Evolutionary conservation across 2,888 invertebrate species (phyloP).

Genomic region (Drosophila mulleri): DNA sequence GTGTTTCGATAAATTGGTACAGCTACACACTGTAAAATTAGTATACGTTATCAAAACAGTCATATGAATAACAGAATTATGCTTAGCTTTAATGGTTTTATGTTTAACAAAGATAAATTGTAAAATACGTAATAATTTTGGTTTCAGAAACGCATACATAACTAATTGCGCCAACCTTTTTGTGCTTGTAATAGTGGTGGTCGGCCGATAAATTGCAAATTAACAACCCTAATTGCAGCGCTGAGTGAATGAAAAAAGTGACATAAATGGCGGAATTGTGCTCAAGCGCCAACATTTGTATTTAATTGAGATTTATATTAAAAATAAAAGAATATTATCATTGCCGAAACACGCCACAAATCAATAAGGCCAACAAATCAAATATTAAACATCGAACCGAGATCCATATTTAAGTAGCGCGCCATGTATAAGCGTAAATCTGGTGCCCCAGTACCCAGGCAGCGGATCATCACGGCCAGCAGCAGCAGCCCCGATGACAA

Average conservation of each 20-base stretch:
- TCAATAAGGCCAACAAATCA: constrained; percentile 30
- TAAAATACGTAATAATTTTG: neutral
- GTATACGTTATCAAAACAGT: neutral
- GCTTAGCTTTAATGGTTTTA: neutral
- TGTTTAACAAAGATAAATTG: neutral
- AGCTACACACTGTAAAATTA: neutral
- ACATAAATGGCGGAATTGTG: constrained; percentile 84
- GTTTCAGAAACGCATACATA: neutral
- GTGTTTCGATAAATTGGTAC: constrained; percentile 31
- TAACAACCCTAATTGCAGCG: constrained; percentile 48
- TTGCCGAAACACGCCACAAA: constrained; percentile 35
- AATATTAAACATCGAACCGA: constrained; percentile 32
- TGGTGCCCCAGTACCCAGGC: constrained; percentile 47
- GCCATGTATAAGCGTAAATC: constrained; percentile 75
- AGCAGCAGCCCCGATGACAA: constrained; percentile 43
- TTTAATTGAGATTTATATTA: constrained; percentile 73
- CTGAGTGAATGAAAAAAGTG: constrained; percentile 80
- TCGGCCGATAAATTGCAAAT: constrained; percentile 25
- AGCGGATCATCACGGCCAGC: constrained; percentile 54
- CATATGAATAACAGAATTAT: neutral
- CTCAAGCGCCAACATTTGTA: constrained; percentile 80
- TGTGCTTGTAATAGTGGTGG: constrained; percentile 34
- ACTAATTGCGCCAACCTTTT: constrained; percentile 46
- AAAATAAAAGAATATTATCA: constrained; percentile 45
- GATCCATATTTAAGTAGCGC: constrained; percentile 41